Evolutionary conservation across 2,888 invertebrate genomes (phyloP).

Genomic region (Ectemnius cavifrons): DNA sequence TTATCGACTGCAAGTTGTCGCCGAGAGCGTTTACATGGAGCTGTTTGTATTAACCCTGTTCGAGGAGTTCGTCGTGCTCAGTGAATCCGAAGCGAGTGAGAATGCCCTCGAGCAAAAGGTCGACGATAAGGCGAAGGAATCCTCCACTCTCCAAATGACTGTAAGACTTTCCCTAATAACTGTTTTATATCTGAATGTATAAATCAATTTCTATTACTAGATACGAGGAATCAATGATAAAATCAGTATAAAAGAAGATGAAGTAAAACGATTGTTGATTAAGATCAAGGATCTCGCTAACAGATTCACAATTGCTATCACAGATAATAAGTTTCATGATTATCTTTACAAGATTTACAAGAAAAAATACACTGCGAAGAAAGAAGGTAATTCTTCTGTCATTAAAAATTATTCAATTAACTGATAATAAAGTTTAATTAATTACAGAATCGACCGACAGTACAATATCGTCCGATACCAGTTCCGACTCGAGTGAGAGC

Average conservation of each 20-base stretch:
- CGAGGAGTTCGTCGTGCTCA: conserved; percentile 86
- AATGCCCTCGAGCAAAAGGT: conserved; percentile 82
- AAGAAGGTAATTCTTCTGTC: conserved; percentile 75
- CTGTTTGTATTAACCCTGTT: conserved; percentile 84
- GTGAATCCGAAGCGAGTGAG: conserved; percentile 86
- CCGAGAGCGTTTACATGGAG: conserved; percentile 81
- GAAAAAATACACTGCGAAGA: conserved; percentile 88
- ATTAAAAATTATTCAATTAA: conserved; percentile 68
- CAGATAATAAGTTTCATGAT: conserved; percentile 87
- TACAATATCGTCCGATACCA: conserved; percentile 72
- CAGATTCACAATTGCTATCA: conserved; percentile 81
- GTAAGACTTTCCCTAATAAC: conserved; percentile 40
- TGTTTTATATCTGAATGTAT: not conserved
- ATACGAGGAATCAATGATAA: conserved; percentile 70
- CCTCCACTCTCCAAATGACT: conserved; percentile 60
- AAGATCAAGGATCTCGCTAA: conserved; percentile 79
- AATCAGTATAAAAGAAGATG: conserved; percentile 78
- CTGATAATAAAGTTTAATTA: conserved; percentile 4
- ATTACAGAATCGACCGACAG: conserved; percentile 35
- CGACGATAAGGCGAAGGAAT: conserved; percentile 80
- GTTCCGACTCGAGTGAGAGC: conserved; percentile 80
- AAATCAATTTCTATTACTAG: conserved; percentile 37
- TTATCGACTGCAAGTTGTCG: conserved; percentile 81
- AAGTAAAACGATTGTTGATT: conserved; percentile 77
- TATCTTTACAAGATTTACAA: conserved; percentile 90